Evolutionary conservation across 2,113 vertebrate genomes (phyloP), one percentile per base, ranked within the genome.

Genomic region (Buteo buteo): DNA sequence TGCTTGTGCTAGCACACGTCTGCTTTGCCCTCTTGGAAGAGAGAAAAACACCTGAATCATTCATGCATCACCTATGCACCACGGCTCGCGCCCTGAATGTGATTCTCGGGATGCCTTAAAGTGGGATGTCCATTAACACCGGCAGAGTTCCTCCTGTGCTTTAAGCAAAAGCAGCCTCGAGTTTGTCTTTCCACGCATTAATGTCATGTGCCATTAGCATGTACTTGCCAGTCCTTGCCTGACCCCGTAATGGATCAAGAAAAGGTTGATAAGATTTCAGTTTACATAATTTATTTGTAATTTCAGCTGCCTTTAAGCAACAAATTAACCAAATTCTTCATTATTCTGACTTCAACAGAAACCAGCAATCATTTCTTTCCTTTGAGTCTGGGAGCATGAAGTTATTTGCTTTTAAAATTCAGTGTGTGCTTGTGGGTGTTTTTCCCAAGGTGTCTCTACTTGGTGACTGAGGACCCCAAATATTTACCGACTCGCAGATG

Each of bases 191-290:
- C 86, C 58, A 1, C 2, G 26, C 86, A 18, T 47, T 20, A 18
- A 22, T 15, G 32, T 17, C 89, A 24, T 0, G 7, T 47, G 86
- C 49, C 29, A 3, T 11, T 7, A 61, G 6, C 4, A 0, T 1
- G 34, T 24, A 20, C 34, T 1, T 5, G 4, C 6, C 6, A 0
- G 18, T 83, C 86, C 93, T 36, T 0, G 0, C 36, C 71, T 57
- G 54, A 44, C 86, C 65, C 88, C 0, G 3, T 3, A 8, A 12
- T 0, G 10, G 62, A n/a, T 6, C 49, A 31, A 69, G 77, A 34
- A 26, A 66, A 70, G 40, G 32, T 61, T 11, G 21, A 16, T 67
- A n/a, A 80, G 22, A 29, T 47, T n/a, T 64, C 34, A 26, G 16
- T 44, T 91, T 65, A 11, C 25, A 18, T 19, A 11, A 52, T 25